phyloP scores from a whole-genome alignment of 2,113 vertebrate genomes.

The Parus major region DNA sequence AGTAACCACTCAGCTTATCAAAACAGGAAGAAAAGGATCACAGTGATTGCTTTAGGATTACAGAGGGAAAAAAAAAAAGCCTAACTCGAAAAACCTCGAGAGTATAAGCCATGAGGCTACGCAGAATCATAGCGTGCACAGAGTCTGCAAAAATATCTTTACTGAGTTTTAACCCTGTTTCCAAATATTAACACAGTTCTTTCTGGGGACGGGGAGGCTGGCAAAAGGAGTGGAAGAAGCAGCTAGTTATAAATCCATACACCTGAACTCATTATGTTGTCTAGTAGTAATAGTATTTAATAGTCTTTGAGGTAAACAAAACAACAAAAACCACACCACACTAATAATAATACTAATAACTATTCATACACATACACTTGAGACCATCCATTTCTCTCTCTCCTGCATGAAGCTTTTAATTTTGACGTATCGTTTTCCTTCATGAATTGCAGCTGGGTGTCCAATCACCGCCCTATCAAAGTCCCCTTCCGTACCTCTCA shows the following conservation, averaged over 20 bases:
- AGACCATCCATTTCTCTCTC: background rate
- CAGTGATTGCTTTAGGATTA: background rate
- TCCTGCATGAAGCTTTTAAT: background rate
- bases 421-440: background rate
- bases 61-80: background rate
- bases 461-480: background rate
- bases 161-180: background rate
- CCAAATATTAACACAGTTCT: background rate
- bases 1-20: background rate
- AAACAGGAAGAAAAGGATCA: background rate
- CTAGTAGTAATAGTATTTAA: background rate
- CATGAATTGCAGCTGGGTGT: background rate
- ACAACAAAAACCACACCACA: background rate
- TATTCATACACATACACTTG: background rate
- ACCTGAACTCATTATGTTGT: background rate
- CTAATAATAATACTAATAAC: background rate
- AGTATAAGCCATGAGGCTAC: background rate
- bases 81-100: background rate
- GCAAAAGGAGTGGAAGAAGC: background rate
- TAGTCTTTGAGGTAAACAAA: background rate
- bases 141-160: background rate
- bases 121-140: background rate
- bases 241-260: background rate
- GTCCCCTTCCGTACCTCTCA: background rate
- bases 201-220: background rate